Evolutionary conservation across 2,113 vertebrate species (phyloP), one percentile per base, ranked within the genome.

Genomic region (Cololabis saira): DNA sequence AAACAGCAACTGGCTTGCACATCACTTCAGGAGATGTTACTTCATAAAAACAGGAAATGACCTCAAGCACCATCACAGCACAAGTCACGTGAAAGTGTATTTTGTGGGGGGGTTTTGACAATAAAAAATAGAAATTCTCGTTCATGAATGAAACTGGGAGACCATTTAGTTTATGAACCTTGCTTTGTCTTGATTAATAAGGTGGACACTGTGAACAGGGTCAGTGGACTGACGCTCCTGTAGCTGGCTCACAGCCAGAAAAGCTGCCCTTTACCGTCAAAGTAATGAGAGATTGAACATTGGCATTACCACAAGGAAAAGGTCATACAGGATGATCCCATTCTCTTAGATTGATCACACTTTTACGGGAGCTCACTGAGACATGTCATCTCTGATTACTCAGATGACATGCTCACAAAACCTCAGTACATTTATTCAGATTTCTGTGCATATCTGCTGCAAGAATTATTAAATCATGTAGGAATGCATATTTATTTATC

Each of bases 271-370:
- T 87, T 89, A 77, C 71, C 78, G 65, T 73, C 57, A 74, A 84
- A 85, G 81, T 80, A 88, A 87, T 80, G 76, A 88, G 65, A 72
- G 74, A 70, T 45, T 73, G 74, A 82, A 78, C 78, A 66, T 78
- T 52, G 73, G 74, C 72, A 82, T 75, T 78, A 83, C 58, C 65
- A 71, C 53, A 54, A 72, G 52, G 60, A 74, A 86, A 92, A 86
- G 84, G 82, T 89, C 86, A 87, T 65, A 67, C 17, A 78, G 77
- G 86, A 85, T 86, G 89, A 92, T 87, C 78, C 62, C 30, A 43
- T 60, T 81, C 73, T 68, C 61, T 51, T 48, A 64, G 74, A 83
- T 72, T 85, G 73, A 84, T 87, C 69, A 44, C 30, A 47, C 54
- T 77, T 63, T 65, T 71, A 73, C 48, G 66, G 75, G 59, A 74